Conservation (phyloP, 2,888 invertebrate genomes). For the Andrena trimmerana region DNA sequence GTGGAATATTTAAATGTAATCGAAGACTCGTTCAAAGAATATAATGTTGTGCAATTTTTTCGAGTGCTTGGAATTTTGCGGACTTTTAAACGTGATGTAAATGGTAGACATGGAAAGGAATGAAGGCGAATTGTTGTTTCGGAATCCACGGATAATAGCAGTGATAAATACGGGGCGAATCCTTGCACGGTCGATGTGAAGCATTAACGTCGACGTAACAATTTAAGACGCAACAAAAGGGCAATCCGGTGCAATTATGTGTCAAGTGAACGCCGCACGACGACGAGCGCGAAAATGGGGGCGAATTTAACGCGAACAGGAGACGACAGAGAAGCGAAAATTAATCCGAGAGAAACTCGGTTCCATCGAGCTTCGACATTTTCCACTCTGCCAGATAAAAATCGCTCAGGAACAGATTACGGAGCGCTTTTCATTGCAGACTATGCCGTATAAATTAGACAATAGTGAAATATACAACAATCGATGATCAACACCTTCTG, state of each 20-base stretch:
- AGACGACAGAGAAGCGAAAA: conserved; percentile 44
- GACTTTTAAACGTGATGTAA: background rate
- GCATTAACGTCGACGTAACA: conserved; percentile 36
- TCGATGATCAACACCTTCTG: conserved; percentile 1
- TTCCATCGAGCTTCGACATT: conserved; percentile 48
- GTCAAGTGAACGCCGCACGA: conserved; percentile 41
- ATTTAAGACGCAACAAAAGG: conserved; percentile 50
- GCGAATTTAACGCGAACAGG: conserved; percentile 52
- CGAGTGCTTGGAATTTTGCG: background rate
- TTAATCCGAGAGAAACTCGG: conserved; percentile 51
- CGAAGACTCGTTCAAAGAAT: no score
- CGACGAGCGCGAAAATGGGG: conserved; percentile 43
- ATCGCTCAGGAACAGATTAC: conserved; percentile 33
- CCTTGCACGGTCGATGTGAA: conserved; percentile 6
- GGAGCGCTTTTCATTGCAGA: conserved; percentile 14
- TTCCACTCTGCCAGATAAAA: conserved; percentile 45
- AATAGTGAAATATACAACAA: background rate
- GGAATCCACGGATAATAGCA: background rate
- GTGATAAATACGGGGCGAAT: conserved; percentile 7
- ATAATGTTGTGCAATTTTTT: no score
- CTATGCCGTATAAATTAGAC: conserved; percentile 28
- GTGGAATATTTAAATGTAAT: no score
- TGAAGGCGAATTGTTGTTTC: background rate
- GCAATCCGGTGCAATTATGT: conserved; percentile 53
- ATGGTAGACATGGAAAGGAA: background rate